Evolutionary conservation across 1,140 invertebrate species (phyloP).

Genomic region (Ooceraea biroi): DNA sequence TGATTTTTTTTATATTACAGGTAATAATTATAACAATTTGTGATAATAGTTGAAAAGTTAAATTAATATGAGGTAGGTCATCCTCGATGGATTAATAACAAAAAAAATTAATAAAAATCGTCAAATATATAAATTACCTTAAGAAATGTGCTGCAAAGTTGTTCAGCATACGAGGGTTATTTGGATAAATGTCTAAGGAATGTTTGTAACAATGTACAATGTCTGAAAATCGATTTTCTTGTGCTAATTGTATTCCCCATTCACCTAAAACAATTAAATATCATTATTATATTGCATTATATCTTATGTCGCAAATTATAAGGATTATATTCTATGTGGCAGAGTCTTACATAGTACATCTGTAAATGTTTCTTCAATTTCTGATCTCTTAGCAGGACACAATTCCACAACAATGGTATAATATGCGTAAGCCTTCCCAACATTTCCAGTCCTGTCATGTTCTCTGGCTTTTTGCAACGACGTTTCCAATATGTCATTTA

Average conservation of each 20-base stretch:
- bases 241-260: slow-evolving; percentile 79
- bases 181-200: slow-evolving; percentile 78
- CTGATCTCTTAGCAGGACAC: slow-evolving; percentile 76
- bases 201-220: slow-evolving; percentile 76
- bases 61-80: no score
- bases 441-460: slow-evolving; percentile 75
- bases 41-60: slow-evolving; percentile 46
- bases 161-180: slow-evolving; percentile 79
- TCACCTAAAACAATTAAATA: slow-evolving; percentile 75
- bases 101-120: no score
- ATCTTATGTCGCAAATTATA: neutral
- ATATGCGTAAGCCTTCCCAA: slow-evolving; percentile 83
- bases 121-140: slow-evolving; percentile 68
- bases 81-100: no score
- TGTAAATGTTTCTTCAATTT: slow-evolving; percentile 80
- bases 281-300: neutral
- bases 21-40: slow-evolving; percentile 41
- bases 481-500: slow-evolving; percentile 74
- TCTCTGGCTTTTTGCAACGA: slow-evolving; percentile 78
- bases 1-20: slow-evolving; percentile 50
- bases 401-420: slow-evolving; percentile 81
- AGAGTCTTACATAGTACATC: slow-evolving; percentile 76
- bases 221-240: slow-evolving; percentile 72
- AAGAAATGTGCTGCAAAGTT: slow-evolving; percentile 81
- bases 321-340: slow-evolving; percentile 43